Evolutionary conservation across 2,113 vertebrate species (phyloP).

Genomic region (Sarotherodon lohbergeri): DNA sequence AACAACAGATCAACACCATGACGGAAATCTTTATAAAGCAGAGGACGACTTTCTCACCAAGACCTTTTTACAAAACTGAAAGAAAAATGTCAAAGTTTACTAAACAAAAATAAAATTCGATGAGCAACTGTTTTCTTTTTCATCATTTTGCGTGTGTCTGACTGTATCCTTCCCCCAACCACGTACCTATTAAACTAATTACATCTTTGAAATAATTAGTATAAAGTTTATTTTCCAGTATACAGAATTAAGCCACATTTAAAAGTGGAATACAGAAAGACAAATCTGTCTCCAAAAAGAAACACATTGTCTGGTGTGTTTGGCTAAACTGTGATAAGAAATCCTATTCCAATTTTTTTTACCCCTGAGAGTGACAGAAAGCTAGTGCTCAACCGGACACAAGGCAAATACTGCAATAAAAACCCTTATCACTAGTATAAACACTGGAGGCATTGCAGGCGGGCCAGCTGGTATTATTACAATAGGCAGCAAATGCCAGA

Average conservation of each 20-base stretch:
- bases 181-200: neutral
- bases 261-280: neutral
- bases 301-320: neutral
- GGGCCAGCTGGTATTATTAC: constrained; percentile 8
- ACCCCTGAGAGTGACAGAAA: neutral
- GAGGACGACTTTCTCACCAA: neutral
- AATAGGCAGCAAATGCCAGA: neutral
- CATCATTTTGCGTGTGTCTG: neutral
- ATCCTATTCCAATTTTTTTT: neutral
- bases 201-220: neutral
- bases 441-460: constrained; percentile 32
- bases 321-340: neutral
- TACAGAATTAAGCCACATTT: neutral
- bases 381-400: constrained; percentile 19
- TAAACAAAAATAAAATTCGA: neutral
- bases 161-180: neutral
- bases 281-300: neutral
- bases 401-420: constrained; percentile 50
- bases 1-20: neutral
- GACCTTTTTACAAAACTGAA: neutral
- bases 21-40: neutral
- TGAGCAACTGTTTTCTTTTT: neutral
- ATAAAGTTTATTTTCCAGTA: neutral
- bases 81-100: neutral
- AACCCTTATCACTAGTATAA: constrained; percentile 53